Conservation (phyloP, 53 echinoderm and acorn worm species). For the Henricia sp. region DNA sequence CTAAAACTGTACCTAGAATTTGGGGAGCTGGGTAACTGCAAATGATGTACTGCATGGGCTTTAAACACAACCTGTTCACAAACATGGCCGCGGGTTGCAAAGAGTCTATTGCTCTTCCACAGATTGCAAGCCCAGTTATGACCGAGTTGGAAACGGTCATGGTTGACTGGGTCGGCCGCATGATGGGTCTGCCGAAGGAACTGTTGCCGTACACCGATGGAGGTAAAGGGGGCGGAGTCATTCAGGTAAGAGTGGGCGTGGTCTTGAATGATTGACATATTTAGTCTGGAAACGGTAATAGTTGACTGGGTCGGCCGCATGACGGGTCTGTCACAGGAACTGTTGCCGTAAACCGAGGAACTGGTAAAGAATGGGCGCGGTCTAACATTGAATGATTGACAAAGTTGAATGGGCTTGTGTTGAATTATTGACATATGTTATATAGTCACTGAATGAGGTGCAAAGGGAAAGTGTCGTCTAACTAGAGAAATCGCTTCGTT, state of each 20-base stretch:
- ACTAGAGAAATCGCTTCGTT: no score
- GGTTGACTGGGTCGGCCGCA: slow-evolving; percentile 79
- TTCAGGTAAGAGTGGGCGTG: slow-evolving; percentile 58
- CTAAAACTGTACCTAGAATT: no score
- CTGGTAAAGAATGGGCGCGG: slow-evolving; percentile 45
- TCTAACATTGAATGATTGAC: background rate
- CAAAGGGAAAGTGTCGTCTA: background rate
- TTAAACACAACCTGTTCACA: background rate
- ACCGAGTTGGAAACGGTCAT: slow-evolving; percentile 78
- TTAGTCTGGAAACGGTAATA: slow-evolving; percentile 75
- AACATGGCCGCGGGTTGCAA: background rate
- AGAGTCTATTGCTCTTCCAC: no score
- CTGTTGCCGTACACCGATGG: slow-evolving; percentile 78
- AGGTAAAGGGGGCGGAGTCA: slow-evolving; percentile 74
- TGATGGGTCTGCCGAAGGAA: slow-evolving; percentile 74
- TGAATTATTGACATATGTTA: background rate
- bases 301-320: slow-evolving; percentile 80
- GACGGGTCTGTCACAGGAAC: slow-evolving; percentile 69
- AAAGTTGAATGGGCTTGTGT: background rate
- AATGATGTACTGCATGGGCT: no score
- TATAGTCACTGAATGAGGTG: background rate
- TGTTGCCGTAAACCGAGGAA: slow-evolving; percentile 76
- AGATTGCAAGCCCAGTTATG: slow-evolving; percentile 63
- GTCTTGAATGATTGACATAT: background rate
- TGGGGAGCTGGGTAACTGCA: no score